Percentiles rank a stretch among this genome's conserved stretches.
phyloP scores from a whole-genome alignment of 2,888 invertebrate species.

The Amiota mariae region DNA sequence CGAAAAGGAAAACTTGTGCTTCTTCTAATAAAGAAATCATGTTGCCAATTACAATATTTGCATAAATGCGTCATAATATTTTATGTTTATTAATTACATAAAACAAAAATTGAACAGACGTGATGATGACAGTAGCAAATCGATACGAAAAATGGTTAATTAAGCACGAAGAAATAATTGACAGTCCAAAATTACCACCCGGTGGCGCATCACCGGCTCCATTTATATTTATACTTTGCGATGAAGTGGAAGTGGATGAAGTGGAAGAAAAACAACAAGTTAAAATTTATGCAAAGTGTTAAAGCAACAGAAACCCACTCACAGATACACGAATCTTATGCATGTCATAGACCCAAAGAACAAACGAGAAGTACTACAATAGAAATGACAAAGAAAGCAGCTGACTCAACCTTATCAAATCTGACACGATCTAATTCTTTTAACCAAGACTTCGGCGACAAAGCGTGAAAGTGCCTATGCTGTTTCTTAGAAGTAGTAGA shows the following conservation, averaged over 20 bases:
- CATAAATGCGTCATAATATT: conserved; percentile 60
- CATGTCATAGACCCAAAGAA: neutral
- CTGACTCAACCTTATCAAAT: conserved; percentile 23
- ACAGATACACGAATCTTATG: neutral
- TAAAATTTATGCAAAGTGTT: conserved; percentile 21
- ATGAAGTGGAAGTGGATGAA: neutral
- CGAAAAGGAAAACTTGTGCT: neutral
- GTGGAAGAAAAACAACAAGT: neutral
- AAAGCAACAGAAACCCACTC: conserved; percentile 1
- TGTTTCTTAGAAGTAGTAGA: conserved; percentile 51
- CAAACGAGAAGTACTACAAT: neutral
- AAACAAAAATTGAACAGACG: conserved; percentile 15
- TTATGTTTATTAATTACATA: conserved; percentile 58
- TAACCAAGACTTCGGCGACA: conserved; percentile 15
- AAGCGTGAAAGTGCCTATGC: conserved; percentile 4
- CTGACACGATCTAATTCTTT: conserved; percentile 22
- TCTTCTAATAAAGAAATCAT: conserved; percentile 59
- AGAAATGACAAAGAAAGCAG: conserved; percentile 18
- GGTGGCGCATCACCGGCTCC: no score
- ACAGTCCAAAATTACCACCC: neutral
- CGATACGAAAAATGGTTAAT: conserved; percentile 13
- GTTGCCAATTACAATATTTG: conserved; percentile 55
- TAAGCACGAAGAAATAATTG: neutral
- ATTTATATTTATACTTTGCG: no score
- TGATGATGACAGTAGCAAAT: conserved; percentile 8